Percentiles rank a stretch among this genome's conserved stretches.
phyloP scores from a whole-genome alignment of 2,113 vertebrate genomes.

The Tursiops truncatus region DNA sequence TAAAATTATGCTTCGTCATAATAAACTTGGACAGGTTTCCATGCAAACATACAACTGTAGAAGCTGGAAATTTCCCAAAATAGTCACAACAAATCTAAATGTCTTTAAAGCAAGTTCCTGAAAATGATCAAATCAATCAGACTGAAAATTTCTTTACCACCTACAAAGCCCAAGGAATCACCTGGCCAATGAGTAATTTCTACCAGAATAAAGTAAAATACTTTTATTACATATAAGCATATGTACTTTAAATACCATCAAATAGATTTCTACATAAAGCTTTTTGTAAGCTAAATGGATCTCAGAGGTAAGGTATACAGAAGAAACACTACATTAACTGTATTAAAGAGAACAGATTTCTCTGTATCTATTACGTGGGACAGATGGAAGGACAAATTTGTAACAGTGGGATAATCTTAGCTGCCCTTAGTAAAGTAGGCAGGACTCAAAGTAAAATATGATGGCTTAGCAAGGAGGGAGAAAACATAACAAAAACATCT shows the following conservation, averaged over 20 bases:
- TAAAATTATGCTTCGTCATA: slow-evolving; percentile 13
- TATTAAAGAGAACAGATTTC: slow-evolving; percentile 4
- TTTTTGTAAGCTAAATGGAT: slow-evolving; percentile 41
- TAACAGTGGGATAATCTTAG: not conserved
- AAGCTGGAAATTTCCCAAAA: slow-evolving; percentile 23
- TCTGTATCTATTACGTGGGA: not conserved
- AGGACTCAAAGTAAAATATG: not conserved
- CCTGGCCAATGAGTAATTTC: slow-evolving; percentile 19
- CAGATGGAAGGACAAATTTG: not conserved
- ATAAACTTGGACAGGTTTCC: slow-evolving; percentile 47
- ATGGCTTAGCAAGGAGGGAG: not conserved
- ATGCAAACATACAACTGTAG: not conserved
- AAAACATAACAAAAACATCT: not conserved
- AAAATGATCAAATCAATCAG: slow-evolving; percentile 41
- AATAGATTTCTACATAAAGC: slow-evolving; percentile 19
- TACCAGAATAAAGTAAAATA: not conserved
- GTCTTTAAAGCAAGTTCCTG: slow-evolving; percentile 47
- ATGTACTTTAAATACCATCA: not conserved
- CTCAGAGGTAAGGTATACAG: not conserved
- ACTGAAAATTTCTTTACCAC: slow-evolving; percentile 19
- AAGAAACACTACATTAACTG: not conserved
- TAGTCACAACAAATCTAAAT: slow-evolving; percentile 23
- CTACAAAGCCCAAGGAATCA: slow-evolving; percentile 24
- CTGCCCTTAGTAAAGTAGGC: not conserved
- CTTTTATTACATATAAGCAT: not conserved